phyloP scores from a whole-genome alignment of 2,797 vertebrate genomes.

The Peromyscus attwateri region DNA sequence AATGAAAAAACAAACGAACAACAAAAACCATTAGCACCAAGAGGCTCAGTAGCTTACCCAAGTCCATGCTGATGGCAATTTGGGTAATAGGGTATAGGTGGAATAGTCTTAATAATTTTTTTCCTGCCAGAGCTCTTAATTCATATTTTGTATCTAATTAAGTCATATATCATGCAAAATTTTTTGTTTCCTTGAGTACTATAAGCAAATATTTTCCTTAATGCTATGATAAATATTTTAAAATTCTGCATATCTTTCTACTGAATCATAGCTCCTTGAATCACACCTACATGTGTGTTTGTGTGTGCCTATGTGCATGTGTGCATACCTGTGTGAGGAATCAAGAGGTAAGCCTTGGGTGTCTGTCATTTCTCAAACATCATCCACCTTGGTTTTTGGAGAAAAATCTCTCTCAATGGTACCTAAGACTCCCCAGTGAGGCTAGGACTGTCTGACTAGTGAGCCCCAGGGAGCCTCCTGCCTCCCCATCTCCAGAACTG shows the following conservation, averaged over 20 bases:
- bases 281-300: not conserved
- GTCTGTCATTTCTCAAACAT: not conserved
- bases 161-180: not conserved
- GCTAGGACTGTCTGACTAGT: not conserved
- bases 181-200: slow-evolving; percentile 22
- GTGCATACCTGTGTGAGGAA: not conserved
- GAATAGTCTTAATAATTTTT: not conserved
- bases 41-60: not conserved
- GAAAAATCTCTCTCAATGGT: not conserved
- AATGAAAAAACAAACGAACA: not conserved
- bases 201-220: not conserved
- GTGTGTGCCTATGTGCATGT: not conserved
- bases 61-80: not conserved
- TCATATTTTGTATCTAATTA: not conserved
- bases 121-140: not conserved
- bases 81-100: not conserved
- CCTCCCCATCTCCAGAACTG: not conserved
- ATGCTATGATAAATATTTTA: not conserved
- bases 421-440: not conserved
- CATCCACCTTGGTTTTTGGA: not conserved
- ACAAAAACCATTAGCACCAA: not conserved
- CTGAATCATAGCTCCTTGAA: not conserved
- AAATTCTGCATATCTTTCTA: not conserved
- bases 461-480: not conserved
- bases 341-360: not conserved